Base-by-base conservation (phyloP, 2,113 vertebrate species). In the Takifugu bimaculatus region DNA sequence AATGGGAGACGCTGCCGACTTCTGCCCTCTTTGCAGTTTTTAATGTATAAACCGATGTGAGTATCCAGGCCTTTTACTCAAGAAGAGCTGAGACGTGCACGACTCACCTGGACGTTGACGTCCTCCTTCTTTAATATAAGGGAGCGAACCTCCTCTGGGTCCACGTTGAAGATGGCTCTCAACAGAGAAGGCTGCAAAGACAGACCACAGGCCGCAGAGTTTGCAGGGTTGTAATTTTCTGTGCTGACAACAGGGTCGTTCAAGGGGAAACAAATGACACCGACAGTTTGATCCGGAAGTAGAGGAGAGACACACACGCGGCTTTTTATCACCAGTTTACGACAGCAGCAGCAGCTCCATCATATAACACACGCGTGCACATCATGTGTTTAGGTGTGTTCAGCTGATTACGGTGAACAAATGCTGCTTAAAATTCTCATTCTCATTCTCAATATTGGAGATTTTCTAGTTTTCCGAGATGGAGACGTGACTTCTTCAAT, bases 111-210 rank as follows among this genome's bases (percentile, higher is more conserved):
- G 84, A 96, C 91, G 86, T 99, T 99, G 86, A 99, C 96, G 89
- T 98, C 96, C 91, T 99, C 96, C 79, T 99, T 98, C 89, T 98
- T 97, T 90, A 98, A 96, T 88, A 99, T 96, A 81, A 99, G 92
- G 64, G 95, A 90, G 68, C 94, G 94, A 74, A 99, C 95, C 93
- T 99, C 96, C 80, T 97, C 94, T 5, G 96, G 92, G 85, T 98
- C 96, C 85, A 94, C 94, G 52, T 95, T 98, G 92, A 99, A 98
- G 92, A 98, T 97, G 85, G 97, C 97, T 93, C 93, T 94, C 80
- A 99, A 92, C 88, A 99, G 87, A 57, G 94, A 94, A 45, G 96
- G 94, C 97, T 99, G 81, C 2, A 70, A 35, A 82, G 47, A 76
- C 9, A 25, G n/a, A 20, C 4, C 42, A 13, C 9, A 53, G 26